Evolutionary conservation across 2,113 vertebrate species (phyloP), one percentile per base, ranked within the genome.

Genomic region (Galbula dea): DNA sequence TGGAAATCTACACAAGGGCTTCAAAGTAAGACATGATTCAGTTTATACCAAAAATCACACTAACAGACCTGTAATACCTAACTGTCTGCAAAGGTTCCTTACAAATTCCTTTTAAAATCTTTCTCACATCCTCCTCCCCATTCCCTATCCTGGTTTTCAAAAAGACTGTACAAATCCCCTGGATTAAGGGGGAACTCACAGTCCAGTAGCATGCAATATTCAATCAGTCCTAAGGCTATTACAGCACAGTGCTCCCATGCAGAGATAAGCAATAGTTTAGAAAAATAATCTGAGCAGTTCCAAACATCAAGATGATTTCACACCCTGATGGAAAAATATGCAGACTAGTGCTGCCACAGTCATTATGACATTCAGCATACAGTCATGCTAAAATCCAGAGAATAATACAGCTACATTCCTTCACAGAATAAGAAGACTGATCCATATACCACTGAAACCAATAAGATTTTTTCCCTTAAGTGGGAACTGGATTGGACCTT

Each of bases 251-350:
- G 57, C 59, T 79, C 61, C 58, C 93, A 83, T 52, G 75, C 71
- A 93, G 94, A 90, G 96, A 93, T 84, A 96, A 96, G 89, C 90
- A 94, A 86, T n/a, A 79, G 88, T 74, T 91, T 83, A 93, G 77
- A 85, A 89, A 96, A 96, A 94, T 74, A 97, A n/a, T 81, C 72
- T 68, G 91, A 95, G 89, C 59, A 89, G 93, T 94, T 95, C 89
- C 82, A 96, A 95, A 91, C 91, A 96, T 96, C 94, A 94, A 95
- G 89, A 95, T 93, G 94, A 96, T 95, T 96, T 96, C 94, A 96
- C 95, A 96, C 95, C 80, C 81, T 2, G 0, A 91, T 88, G 89
- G 89, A 94, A 95, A n/a, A 96, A 93, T 91, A 96, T 48, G 87
- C 89, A 86, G 67, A 22, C 79, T 93, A 94, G 87, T 89, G 94